Conservation (phyloP, 1,140 invertebrate genomes). For the Littorina saxatilis region DNA sequence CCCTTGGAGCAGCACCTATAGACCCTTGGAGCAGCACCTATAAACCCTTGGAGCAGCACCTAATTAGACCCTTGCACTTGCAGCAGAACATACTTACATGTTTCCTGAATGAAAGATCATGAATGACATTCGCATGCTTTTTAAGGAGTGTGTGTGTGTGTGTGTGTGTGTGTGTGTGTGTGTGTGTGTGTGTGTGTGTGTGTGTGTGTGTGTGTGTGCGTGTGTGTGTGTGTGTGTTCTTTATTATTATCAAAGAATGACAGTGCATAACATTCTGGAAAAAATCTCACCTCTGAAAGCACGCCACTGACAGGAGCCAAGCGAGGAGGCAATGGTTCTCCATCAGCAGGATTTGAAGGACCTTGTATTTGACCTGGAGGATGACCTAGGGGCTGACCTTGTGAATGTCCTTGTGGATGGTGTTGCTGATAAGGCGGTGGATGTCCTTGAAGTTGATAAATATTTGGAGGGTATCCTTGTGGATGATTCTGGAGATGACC, state of each 20-base stretch:
- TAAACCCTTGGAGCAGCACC: no score
- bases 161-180: neutral
- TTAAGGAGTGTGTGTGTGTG: neutral
- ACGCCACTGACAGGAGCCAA: slow-evolving; percentile 1
- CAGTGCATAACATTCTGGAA: neutral
- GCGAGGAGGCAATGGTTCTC: neutral
- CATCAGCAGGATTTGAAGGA: neutral
- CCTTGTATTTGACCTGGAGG: neutral
- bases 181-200: neutral
- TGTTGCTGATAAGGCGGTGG: neutral
- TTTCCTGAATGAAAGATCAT: no score
- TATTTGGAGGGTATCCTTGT: neutral
- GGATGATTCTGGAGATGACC: no score
- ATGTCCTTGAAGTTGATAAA: neutral
- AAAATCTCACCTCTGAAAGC: neutral
- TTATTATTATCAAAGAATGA: no score
- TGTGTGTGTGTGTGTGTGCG: neutral
- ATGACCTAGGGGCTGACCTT: neutral
- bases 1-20: no score
- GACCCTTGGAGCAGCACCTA: no score
- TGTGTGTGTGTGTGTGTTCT: neutral
- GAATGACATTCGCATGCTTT: no score
- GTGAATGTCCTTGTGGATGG: neutral
- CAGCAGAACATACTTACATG: no score
- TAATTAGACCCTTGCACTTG: no score